A percentile compares a stretch with the other conserved stretches of the same genome.
Evolutionary conservation across 2,113 vertebrate genomes (phyloP).

Genomic region (Illadopsis cleaveri): DNA sequence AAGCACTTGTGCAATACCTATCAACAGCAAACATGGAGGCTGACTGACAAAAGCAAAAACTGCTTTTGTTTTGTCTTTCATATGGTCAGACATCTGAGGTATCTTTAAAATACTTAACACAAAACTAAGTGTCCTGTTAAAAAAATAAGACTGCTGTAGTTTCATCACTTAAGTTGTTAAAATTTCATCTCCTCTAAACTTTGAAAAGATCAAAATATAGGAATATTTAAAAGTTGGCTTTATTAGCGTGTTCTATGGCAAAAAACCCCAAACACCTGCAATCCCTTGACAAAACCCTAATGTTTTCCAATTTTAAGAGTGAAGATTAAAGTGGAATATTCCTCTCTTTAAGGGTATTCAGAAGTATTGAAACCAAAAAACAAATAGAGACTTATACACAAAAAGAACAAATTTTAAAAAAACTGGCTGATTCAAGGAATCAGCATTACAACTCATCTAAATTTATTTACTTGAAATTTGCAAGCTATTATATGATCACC

Average conservation of each 20-base stretch:
- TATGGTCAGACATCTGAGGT: background rate
- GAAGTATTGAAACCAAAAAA: background rate
- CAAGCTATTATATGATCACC: background rate
- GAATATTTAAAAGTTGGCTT: background rate
- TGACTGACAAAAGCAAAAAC: background rate
- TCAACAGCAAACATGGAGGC: background rate
- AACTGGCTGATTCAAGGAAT: background rate
- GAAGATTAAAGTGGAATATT: background rate
- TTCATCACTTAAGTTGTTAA: background rate
- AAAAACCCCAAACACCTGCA: background rate
- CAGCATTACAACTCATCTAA: background rate
- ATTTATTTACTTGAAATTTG: background rate
- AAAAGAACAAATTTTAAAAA: background rate
- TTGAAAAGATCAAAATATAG: background rate
- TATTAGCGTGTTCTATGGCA: background rate
- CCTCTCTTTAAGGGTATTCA: background rate
- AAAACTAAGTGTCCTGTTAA: background rate
- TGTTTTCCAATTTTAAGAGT: background rate
- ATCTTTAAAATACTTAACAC: background rate
- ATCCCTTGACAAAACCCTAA: background rate
- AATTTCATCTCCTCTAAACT: background rate
- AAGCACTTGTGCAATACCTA: background rate
- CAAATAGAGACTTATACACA: background rate
- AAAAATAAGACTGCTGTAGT: background rate
- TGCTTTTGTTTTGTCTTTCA: background rate